Evolutionary conservation across 2,888 invertebrate species (phyloP), one percentile per base, ranked within the genome.

Genomic region (Volucella inanis): DNA sequence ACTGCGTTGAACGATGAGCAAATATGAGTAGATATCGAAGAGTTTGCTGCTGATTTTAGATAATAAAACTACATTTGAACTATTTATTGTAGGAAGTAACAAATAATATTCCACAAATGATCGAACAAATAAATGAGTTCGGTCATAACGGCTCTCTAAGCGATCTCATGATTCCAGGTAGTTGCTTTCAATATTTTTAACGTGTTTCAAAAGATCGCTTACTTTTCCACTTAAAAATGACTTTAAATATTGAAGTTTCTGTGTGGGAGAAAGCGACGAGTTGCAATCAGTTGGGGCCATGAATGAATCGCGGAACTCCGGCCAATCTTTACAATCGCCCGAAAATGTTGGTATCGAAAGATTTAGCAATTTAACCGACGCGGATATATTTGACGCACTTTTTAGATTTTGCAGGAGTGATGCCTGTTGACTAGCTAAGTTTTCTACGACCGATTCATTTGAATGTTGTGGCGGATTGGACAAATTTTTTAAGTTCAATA

Each of bases 271-370:
- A 57, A 75, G 64, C 9, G 52, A 15, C 8, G 75, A 8, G 10
- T 67, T 70, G 9, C 22, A 43, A 43, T 62, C 78, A 1, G 64
- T 49, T 2, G 62, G 38, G 8, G 64, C 31, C 47, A 10, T 14
- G 31, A n/a, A 70, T 72, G 9, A 71, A 49, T 11, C 39, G 65
- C n/a, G n/a, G n/a, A n/a, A n/a, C n/a, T n/a, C n/a, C n/a, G n/a
- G 54, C 71, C 64, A 78, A 61, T 77, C 62, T 12, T 77, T 67
- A 54, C 54, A 62, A 43, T 52, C 52, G 18, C 62, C 77, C 12
- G 70, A 52, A 54, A 77, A 70, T 8, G 59, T n/a, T 47, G 77
- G 47, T 41, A 77, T 54, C 1, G 45, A 59, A n/a, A 22, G 62
- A 54, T 62, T 71, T 50, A 2, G 68, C n/a, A n/a, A n/a, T n/a